Evolutionary conservation across 2,113 vertebrate species (phyloP), one percentile per base, ranked within the genome.

Genomic region (Aplodontia rufa): DNA sequence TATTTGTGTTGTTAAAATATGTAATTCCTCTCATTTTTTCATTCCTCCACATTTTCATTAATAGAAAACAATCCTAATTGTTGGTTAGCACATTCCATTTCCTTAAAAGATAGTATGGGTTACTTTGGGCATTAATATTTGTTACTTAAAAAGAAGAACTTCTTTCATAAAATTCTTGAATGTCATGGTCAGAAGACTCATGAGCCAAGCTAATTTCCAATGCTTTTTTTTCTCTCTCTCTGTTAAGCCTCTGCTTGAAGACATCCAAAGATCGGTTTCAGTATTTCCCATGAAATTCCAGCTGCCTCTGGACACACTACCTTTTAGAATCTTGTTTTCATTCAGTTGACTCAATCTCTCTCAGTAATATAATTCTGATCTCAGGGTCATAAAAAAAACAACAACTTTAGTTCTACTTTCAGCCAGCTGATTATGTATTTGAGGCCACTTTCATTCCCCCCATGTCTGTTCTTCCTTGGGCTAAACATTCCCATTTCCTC

Each of bases 401-500:
- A 90, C 81, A 96, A 47, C 42, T 75, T 35, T 3, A n/a, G 32
- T 80, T 95, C 78, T 89, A 26, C 69, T 96, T 93, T 76, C 28
- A 86, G 86, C 68, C 89, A 90, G 62, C 64, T 93, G 87, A 72
- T 79, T 35, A 26, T 83, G 80, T 94, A 49, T 92, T 94, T 75
- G 69, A 94, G 93, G 66, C 37, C 64, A 72, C 40, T 95, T 95
- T 97, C 86, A 97, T 95, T 97, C 93, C 91, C 88, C 68, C 12
- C 45, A 11, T 30, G 84, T 47, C 91, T 94, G 13, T 69, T 92
- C 81, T 96, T 95, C 95, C 81, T 92, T 82, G 64, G 93, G 94
- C 91, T 84, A 96, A 87, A 86, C 91, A 93, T 82, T 81, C 45
- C 83, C 83, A 96, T 97, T 97, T 93, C 92, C 72, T 96, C 58